phyloP scores from a whole-genome alignment of 2,888 invertebrate genomes.

The Himalopsyche tibetana region DNA sequence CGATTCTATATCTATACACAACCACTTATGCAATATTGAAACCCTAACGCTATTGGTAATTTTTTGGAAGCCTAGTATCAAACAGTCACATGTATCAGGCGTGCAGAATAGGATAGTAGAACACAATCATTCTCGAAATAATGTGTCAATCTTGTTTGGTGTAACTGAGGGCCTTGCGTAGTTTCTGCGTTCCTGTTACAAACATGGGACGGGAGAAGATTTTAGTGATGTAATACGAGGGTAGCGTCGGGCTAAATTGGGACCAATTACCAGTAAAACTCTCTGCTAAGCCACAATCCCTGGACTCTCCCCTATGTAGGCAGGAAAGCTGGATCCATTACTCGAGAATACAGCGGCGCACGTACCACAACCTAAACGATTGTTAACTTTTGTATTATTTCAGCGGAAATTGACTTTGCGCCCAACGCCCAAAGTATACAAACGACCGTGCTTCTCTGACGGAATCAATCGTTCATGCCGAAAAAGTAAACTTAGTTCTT shows the following conservation, averaged over 20 bases:
- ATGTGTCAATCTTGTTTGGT: background rate
- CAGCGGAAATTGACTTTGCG: slow-evolving; percentile 33
- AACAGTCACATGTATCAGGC: slow-evolving; percentile 42
- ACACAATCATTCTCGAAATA: slow-evolving; percentile 33
- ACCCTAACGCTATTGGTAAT: slow-evolving; percentile 59
- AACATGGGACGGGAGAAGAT: slow-evolving; percentile 59
- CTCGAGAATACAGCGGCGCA: slow-evolving; percentile 54
- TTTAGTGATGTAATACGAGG: slow-evolving; percentile 65
- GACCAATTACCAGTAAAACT: slow-evolving; percentile 66
- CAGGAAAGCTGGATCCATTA: slow-evolving; percentile 57
- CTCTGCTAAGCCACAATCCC: slow-evolving; percentile 65
- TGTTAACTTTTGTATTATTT: slow-evolving; percentile 52
- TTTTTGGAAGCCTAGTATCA: slow-evolving; percentile 48
- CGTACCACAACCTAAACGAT: slow-evolving; percentile 51
- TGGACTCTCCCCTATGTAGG: slow-evolving; percentile 55
- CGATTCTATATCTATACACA: slow-evolving; percentile 50
- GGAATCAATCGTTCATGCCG: background rate
- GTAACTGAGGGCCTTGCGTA: slow-evolving; percentile 28
- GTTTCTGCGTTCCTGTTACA: slow-evolving; percentile 45
- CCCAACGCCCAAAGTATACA: slow-evolving; percentile 4
- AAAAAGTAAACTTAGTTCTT: too few species aligned
- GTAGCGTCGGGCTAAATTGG: slow-evolving; percentile 65
- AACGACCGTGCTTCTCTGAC: background rate
- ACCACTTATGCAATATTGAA: slow-evolving; percentile 64
- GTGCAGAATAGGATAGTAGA: slow-evolving; percentile 42